Evolutionary conservation across 2,888 invertebrate genomes (phyloP).

Genomic region (Temnothorax ravouxi): DNA sequence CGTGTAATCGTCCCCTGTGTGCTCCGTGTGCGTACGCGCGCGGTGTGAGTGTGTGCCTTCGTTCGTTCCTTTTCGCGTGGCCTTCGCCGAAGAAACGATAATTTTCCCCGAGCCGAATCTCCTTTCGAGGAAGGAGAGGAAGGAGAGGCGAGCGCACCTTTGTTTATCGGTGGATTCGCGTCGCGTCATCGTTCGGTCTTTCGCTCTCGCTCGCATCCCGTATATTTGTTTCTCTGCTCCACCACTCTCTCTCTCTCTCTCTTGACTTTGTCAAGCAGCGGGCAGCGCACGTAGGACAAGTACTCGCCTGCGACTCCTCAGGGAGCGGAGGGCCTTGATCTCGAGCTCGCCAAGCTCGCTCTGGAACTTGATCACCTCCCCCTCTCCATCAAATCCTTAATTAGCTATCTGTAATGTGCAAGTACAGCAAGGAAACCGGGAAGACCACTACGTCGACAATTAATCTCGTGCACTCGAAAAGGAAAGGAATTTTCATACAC

Average conservation of each 20-base stretch:
- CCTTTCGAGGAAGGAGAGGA: background rate
- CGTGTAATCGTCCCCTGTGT: background rate
- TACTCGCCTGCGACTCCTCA: background rate
- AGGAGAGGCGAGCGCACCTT: conserved; percentile 25
- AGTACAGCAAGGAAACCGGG: conserved; percentile 80
- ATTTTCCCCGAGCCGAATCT: background rate
- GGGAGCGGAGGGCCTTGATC: conserved; percentile 2
- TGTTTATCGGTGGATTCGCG: conserved; percentile 12
- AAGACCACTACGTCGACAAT: conserved; percentile 87
- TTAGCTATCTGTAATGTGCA: conserved; percentile 85
- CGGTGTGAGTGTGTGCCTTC: background rate
- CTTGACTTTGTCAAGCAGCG: background rate
- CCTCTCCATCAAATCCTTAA: conserved; percentile 62
- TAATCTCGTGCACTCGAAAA: conserved; percentile 92
- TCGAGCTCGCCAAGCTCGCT: background rate
- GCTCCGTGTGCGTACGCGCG: background rate
- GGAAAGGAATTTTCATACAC: conserved; percentile 96
- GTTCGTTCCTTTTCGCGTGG: conserved; percentile 31
- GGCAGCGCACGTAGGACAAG: background rate
- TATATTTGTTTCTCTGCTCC: no score
- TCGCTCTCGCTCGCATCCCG: background rate
- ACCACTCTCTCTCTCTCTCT: background rate
- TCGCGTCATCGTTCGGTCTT: background rate
- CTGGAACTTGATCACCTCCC: conserved; percentile 43
- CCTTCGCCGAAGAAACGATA: conserved; percentile 27